Evolutionary conservation across 2,113 vertebrate genomes (phyloP).

Genomic region (Gobius niger): DNA sequence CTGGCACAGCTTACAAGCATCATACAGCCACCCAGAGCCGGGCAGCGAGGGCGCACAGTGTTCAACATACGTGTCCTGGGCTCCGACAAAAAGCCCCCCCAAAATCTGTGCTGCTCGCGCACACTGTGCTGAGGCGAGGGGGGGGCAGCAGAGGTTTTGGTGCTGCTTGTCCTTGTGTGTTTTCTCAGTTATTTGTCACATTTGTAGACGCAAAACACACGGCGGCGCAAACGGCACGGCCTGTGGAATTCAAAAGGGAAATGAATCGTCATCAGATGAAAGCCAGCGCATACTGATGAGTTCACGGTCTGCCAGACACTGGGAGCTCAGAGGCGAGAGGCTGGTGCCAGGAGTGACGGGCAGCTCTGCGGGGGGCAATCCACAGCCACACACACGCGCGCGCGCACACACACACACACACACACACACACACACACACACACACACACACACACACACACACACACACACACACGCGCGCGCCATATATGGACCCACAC

Average conservation of each 20-base stretch:
- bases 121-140: constrained; percentile 9
- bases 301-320: constrained; percentile 53
- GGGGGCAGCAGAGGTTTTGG: constrained; percentile 11
- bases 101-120: constrained; percentile 33
- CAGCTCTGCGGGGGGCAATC: constrained; percentile 62
- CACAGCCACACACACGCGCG: constrained; percentile 41
- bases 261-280: constrained; percentile 50
- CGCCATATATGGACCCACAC: background rate
- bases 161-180: constrained; percentile 15
- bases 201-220: constrained; percentile 22
- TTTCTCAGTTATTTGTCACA: constrained; percentile 27
- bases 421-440: background rate
- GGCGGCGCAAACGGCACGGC: constrained; percentile 1
- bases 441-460: background rate
- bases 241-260: constrained; percentile 23
- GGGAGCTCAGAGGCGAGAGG: constrained; percentile 39
- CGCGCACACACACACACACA: no score
- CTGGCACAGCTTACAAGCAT: constrained; percentile 70
- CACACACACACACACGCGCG: constrained; percentile 5
- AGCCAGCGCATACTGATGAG: constrained; percentile 54
- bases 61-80: constrained; percentile 55
- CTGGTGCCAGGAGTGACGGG: constrained; percentile 45
- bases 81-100: constrained; percentile 35
- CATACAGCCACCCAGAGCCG: constrained; percentile 44
- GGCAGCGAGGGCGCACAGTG: constrained; percentile 28